Evolutionary conservation across 2,113 vertebrate species (phyloP), one percentile per base, ranked within the genome.

Genomic region (Limnothrissa miodon): DNA sequence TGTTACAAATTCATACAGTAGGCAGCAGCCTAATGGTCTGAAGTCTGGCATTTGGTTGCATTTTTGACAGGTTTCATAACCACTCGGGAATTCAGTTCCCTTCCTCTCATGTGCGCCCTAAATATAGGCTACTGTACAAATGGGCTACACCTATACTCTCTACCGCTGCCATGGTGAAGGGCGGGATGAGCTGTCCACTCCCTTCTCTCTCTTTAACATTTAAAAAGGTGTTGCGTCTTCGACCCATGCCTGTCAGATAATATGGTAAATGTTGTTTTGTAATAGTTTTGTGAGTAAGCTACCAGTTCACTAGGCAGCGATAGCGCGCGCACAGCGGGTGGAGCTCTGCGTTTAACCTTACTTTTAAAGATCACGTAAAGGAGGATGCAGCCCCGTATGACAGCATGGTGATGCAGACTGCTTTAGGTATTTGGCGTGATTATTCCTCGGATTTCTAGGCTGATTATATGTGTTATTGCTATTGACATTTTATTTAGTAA

Each of bases 121-220:
- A 29, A 17, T 15, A n/a, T n/a, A n/a, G n/a, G n/a, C n/a, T n/a
- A n/a, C n/a, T n/a, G 29, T 39, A 15, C 29, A 36, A 36, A 15
- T 23, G 2, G 17, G 17, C 7, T 56, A 36, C 66, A 74, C 59
- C 59, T 48, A 48, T 3, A 15, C 46, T 42, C 2, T n/a, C 2
- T 66, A 66, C 66, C 66, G 66, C 66, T 74, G 29, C 66, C 66
- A 74, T 74, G 66, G 66, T 36, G 13, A 36, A 17, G 66, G 33
- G 66, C 19, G 66, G 66, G 66, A 74, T 74, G 66, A 29, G 66
- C 11, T 36, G 66, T 74, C 66, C 66, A 74, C 66, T 74, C 66
- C 66, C 66, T 74, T 10, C 29, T 33, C 10, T 13, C 25, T 33
- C 25, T 74, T 33, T 39, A 33, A 74, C 29, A 74, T 39, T 74